Base-by-base conservation (phyloP, 2,888 invertebrate genomes). In the Nysson spinosus region DNA sequence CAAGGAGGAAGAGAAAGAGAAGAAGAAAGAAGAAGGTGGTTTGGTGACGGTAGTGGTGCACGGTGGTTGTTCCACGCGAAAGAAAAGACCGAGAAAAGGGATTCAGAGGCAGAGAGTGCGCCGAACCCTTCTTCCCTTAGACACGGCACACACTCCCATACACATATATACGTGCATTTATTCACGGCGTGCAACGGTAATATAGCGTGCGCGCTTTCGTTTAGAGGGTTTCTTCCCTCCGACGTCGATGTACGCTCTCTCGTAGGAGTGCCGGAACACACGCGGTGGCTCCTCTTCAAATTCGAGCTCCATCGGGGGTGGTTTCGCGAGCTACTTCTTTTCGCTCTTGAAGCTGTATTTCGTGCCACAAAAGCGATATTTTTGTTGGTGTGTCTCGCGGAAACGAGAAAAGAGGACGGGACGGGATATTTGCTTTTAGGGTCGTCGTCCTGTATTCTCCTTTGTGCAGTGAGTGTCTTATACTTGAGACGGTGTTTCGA, bases 141-240 rank as follows among this genome's bases (percentile, higher is more conserved):
- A 50, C 56, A 61, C 57, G 56, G 46, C 7, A 24, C 49, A 43
- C 49, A 37, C 22, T 37, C 35, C 22, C 9, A 19, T 22, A 26
- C 22, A 30, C 42, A 35, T 35, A 30, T 43, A 22, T 26, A 52
- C 51, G 43, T 52, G 46, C 52, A 40, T 44, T 46, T 57, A 49
- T 26, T 55, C 63, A 63, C 61, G 62, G 57, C 65, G 73, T 70
- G 67, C 74, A 58, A 51, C 74, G 70, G 47, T 73, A 74, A 73
- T 73, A 74, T 55, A 61, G 51, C 60, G 62, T 64, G 65, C 64
- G 69, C 70, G 69, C 65, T 72, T 72, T 67, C 72, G 72, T 75
- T 75, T 75, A 62, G 65, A 75, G 75, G 75, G 75, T 70, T 75
- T 75, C 75, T 65, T 75, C 70, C 67, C 76, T 67, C 64, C 60